Base-by-base conservation (phyloP, 2,797 vertebrate genomes). In the Thaleichthys pacificus region DNA sequence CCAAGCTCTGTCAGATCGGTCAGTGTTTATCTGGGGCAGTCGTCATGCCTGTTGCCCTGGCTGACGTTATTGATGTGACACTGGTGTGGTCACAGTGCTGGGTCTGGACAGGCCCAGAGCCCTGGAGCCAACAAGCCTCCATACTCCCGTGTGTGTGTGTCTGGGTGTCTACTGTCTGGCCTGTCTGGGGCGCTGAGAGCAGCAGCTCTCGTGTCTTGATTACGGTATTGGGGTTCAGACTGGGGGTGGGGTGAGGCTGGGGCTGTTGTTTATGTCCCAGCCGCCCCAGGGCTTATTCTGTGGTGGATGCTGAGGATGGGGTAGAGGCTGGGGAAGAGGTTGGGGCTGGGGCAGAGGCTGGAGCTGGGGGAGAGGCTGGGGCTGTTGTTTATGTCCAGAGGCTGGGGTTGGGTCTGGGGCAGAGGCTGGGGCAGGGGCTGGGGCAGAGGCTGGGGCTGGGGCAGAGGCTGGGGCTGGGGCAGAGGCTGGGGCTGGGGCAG, bases 61-160 rank as follows among this genome's bases (percentile, higher is more conserved):
- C 30, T 74, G 81, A 74, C 66, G 30, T 78, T 75, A 74, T 77
- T 66, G 68, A 73, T 71, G 51, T 76, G 71, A 80, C 72, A 73
- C 22, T 56, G 32, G 47, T 21, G 24, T 61, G 51, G 61, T 72
- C 72, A 62, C 32, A 64, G 69, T 47, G 42, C 64, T 54, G 28
- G 51, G 57, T 56, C 71, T 30, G 51, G 35, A 38, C 57, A 49
- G 28, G 26, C 62, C 68, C 47, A 21, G 11, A 1, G 68, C 66
- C 61, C 69, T 69, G 32, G 14, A 61, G 68, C 42, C 57, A n/a
- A 7, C 51, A 22, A 69, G 61, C n/a, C 17, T 65, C 3, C 56
- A 6, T 12, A 17, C 42, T 7, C 54, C 22, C 47, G 26, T 28
- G 3, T 61, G 21, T 61, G 21, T 61, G 12, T 66, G 5, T 69